These are phyloP conservation scores for Hemicordylus capensis DNA, from an alignment of 2,113 vertebrate genomes.

Conservation along the genomic window DNA sequence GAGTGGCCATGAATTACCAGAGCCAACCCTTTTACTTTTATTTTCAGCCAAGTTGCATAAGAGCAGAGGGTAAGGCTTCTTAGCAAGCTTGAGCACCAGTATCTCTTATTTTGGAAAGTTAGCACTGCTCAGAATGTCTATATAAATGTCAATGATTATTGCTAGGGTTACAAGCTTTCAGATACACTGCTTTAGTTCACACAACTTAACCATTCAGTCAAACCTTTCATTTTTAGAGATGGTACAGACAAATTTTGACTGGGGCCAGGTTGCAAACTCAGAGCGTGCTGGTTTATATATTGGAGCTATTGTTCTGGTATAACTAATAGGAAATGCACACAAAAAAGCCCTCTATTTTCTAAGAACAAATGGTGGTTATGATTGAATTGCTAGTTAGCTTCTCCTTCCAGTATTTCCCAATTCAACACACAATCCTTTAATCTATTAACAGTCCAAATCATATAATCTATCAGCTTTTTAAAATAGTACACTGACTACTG, in stretches of 20 bases:
- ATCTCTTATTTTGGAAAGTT: neutral
- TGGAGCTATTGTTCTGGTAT: neutral
- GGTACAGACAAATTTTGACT: neutral
- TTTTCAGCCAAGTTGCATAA: too few species aligned
- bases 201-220: neutral
- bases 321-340: neutral
- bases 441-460: neutral
- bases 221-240: neutral
- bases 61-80: neutral
- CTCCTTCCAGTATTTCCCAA: neutral
- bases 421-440: neutral
- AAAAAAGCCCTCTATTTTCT: neutral
- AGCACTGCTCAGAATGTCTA: neutral
- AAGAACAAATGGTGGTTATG: neutral
- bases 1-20: neutral
- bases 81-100: neutral
- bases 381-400: neutral
- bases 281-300: neutral
- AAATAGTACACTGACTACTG: neutral
- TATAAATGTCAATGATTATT: too few species aligned
- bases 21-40: neutral
- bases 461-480: neutral
- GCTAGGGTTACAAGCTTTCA: neutral
- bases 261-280: neutral
- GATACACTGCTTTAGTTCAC: neutral